Conservation (phyloP, 2,113 vertebrate species). For the Brachirus orientalis region DNA sequence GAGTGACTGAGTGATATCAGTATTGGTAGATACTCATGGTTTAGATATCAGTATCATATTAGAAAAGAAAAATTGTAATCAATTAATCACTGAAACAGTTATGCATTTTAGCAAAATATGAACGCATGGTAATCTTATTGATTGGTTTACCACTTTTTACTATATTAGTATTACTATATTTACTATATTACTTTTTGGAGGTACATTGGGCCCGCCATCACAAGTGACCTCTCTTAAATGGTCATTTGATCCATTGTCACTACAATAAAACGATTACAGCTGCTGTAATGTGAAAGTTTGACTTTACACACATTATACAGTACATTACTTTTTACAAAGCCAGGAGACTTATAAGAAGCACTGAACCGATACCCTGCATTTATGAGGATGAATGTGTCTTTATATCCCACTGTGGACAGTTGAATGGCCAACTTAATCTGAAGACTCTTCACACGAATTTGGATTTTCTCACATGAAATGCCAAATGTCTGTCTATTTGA, state of each 20-base stretch:
- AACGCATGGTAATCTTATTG: too few species aligned
- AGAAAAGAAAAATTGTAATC: too few species aligned
- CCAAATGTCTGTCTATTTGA: constrained; percentile 61
- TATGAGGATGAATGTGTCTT: constrained; percentile 18
- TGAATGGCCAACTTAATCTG: constrained; percentile 48
- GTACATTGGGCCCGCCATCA: neutral
- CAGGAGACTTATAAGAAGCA: constrained; percentile 8
- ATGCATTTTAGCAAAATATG: too few species aligned
- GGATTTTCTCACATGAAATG: constrained; percentile 55
- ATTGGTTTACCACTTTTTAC: too few species aligned
- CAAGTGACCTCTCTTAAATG: neutral
- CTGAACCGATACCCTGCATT: constrained; percentile 24
- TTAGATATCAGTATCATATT: too few species aligned
- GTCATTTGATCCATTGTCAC: neutral
- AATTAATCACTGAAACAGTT: too few species aligned
- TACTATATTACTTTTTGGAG: too few species aligned
- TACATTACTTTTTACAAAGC: constrained; percentile 22
- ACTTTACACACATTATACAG: neutral
- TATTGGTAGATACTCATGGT: too few species aligned
- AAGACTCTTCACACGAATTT: constrained; percentile 39
- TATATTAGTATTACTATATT: too few species aligned
- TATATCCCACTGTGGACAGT: constrained; percentile 17
- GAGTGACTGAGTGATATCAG: too few species aligned
- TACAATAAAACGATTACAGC: neutral
- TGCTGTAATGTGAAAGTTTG: constrained; percentile 20